Conservation (phyloP, 2,113 vertebrate genomes). For the Gasterosteus nipponicus region DNA sequence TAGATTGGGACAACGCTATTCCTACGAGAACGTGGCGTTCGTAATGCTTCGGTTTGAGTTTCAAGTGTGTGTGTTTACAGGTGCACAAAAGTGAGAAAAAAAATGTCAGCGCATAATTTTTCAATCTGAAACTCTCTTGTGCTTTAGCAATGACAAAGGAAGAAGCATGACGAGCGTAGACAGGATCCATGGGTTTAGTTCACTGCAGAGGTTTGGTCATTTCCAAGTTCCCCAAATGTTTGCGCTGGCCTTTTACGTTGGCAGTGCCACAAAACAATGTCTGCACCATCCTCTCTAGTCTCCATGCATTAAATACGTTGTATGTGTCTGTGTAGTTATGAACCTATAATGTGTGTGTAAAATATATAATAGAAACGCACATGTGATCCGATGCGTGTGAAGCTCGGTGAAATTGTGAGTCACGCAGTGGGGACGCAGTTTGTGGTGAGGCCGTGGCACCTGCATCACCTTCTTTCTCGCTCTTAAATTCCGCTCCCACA, state of each 20-base stretch:
- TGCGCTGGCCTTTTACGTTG: too few relatives aligned
- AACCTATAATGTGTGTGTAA: too few relatives aligned
- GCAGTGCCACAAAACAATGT: too few relatives aligned
- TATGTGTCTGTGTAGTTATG: too few relatives aligned
- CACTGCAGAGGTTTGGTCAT: neutral
- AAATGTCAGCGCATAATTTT: neutral
- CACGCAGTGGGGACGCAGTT: constrained; percentile 56
- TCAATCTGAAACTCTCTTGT: neutral
- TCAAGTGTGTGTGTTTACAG: neutral
- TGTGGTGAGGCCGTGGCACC: constrained; percentile 51
- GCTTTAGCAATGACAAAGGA: neutral
- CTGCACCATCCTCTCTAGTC: too few relatives aligned
- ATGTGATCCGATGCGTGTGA: neutral
- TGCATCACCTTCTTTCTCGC: constrained; percentile 62
- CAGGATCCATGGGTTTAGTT: neutral
- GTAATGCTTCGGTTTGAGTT: neutral
- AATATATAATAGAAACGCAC: neutral
- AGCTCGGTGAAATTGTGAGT: constrained; percentile 56
- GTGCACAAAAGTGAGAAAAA: neutral
- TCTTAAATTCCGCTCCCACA: constrained; percentile 41
- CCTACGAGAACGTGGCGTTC: too few relatives aligned
- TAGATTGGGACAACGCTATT: neutral
- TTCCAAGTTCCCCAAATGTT: neutral
- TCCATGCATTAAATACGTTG: too few relatives aligned
- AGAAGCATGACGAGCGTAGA: neutral